Conservation (phyloP, 2,888 invertebrate genomes). For the Drosophila dives region DNA sequence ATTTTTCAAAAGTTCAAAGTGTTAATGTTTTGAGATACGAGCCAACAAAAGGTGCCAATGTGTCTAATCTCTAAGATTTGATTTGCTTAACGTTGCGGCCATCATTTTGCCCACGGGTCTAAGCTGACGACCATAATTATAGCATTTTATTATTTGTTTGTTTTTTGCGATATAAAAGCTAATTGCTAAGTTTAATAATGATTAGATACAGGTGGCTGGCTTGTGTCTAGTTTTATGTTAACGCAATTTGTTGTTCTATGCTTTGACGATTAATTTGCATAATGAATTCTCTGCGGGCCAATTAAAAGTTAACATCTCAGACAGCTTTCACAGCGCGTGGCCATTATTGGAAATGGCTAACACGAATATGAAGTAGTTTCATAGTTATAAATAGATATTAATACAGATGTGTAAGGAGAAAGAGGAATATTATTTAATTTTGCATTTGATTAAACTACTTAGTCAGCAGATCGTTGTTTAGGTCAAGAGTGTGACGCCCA, state of each 20-base stretch:
- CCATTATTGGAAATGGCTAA: constrained; percentile 5
- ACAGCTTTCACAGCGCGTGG: constrained; percentile 72
- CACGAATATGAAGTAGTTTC: neutral
- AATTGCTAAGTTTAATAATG: constrained; percentile 74
- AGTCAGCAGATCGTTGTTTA: neutral
- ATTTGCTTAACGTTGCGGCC: constrained; percentile 24
- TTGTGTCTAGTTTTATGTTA: neutral
- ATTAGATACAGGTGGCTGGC: constrained; percentile 51
- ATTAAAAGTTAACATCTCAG: constrained; percentile 57
- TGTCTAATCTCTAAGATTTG: constrained; percentile 51
- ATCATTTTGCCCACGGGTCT: constrained; percentile 40
- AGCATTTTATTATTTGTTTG: constrained; percentile 14
- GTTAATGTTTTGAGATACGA: constrained; percentile 54
- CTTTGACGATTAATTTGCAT: constrained; percentile 64
- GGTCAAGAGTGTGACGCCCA: constrained; percentile 9
- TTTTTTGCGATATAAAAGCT: constrained; percentile 47
- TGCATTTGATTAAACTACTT: constrained; percentile 3
- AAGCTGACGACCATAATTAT: constrained; percentile 40
- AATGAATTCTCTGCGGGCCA: constrained; percentile 62
- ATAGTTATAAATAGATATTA: constrained; percentile 20
- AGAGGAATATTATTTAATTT: constrained; percentile 19
- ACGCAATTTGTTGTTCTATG: constrained; percentile 22
- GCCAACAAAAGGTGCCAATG: constrained; percentile 69
- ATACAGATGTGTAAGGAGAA: constrained; percentile 13
- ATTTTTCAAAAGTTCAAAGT: constrained; percentile 40